phyloP scores from a whole-genome alignment of 1,140 invertebrate genomes.

The Akabosia matsudoensis region DNA sequence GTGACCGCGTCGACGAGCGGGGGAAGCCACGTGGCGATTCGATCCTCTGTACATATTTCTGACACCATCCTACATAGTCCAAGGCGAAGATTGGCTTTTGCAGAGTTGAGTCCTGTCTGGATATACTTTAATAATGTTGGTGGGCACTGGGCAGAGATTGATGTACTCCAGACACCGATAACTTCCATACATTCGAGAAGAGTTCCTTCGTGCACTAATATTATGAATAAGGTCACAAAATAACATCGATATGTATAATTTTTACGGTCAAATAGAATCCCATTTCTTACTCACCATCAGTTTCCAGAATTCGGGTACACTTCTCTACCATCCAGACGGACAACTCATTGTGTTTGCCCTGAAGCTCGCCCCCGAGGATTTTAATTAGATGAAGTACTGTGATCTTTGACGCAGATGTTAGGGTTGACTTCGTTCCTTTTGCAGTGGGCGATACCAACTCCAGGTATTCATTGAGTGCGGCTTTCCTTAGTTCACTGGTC shows the following conservation, averaged over 20 bases:
- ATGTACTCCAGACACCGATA: constrained; percentile 67
- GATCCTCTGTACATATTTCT: constrained; percentile 1
- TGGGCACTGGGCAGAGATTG: not conserved
- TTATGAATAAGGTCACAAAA: too few relatives aligned
- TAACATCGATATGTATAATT: too few relatives aligned
- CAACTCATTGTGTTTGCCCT: not conserved
- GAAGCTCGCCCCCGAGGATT: not conserved
- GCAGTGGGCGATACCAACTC: not conserved
- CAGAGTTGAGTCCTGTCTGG: constrained; percentile 28
- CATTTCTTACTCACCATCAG: constrained; percentile 67
- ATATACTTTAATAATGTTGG: constrained; percentile 20
- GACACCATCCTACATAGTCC: constrained; percentile 28
- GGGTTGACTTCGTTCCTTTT: not conserved
- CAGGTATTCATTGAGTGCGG: constrained; percentile 54
- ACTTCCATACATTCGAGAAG: constrained; percentile 74
- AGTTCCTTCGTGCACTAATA: constrained; percentile 81
- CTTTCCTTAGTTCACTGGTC: constrained; percentile 64
- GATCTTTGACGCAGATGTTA: not conserved
- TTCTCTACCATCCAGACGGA: constrained; percentile 21
- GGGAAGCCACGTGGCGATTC: not conserved
- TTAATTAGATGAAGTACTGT: not conserved
- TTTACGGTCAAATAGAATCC: too few relatives aligned
- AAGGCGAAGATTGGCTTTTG: constrained; percentile 8
- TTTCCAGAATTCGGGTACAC: constrained; percentile 70
- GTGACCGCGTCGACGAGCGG: not conserved